Evolutionary conservation across 1,140 invertebrate species (phyloP), one percentile per base, ranked within the genome.

Genomic region (Leptinotarsa lineolata): DNA sequence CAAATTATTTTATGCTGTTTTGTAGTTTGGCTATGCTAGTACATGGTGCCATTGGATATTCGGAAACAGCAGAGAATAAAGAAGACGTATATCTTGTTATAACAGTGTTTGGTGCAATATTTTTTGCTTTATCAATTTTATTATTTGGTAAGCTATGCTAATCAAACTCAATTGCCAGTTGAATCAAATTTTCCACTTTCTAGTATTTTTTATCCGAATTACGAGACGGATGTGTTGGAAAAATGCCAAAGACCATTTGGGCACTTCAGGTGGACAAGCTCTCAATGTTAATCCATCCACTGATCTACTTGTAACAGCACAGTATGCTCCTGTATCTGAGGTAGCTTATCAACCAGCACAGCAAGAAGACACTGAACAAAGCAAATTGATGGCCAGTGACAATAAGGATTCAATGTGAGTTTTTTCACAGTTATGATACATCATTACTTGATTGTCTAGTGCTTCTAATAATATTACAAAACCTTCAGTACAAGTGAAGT

Each of bases 241-340:
- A 20, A 78, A 73, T 60, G 72, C 64, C 4, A 83, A 82, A 77
- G 81, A 82, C 45, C 81, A 82, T 69, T 63, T 83, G 64, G 77
- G 78, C 46, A 76, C 78, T 6, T 76, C 77, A 11, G 79, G 80
- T 13, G 82, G 82, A 11, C 81, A 82, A 72, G 80, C 78, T 11
- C 73, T 83, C n/a, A 84, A 82, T 21, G 80, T 88, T 66, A 91
- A 91, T 85, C 90, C 90, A 46, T 91, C 90, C n/a, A 91, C 90
- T n/a, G 90, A 91, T 85, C 87, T 90, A 22, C 84, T 91, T 68
- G 90, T 92, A 46, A 87, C 89, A 3, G 90, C 90, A 24, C 90
- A 91, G 83, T 91, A 92, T 83, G 90, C 88, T 60, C 90, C 90
- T 0, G 89, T 91, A 5, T 88, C 89, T 13, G 90, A 92, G 80